Evolutionary conservation across 2,797 vertebrate species (phyloP).

Genomic region (Bovichtus diacanthus): DNA sequence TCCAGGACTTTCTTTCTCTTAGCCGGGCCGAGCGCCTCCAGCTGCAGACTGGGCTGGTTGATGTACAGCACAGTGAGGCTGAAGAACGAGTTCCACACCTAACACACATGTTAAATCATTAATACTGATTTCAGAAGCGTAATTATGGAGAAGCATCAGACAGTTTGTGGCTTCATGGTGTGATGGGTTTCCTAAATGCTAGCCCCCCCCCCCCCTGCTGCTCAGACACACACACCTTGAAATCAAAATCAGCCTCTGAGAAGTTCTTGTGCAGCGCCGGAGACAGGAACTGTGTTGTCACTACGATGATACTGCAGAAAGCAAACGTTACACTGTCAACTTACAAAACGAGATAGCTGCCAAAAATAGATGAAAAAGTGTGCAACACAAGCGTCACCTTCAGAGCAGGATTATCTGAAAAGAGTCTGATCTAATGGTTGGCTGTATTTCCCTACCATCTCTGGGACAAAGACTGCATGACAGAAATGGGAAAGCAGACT

Average conservation of each 20-base stretch:
- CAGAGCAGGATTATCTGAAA: conserved; percentile 56
- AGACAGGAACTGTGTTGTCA: conserved; percentile 96
- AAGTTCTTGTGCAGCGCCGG: conserved; percentile 99
- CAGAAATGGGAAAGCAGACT: conserved; percentile 73
- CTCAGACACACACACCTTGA: conserved; percentile 89
- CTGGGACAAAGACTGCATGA: conserved; percentile 44
- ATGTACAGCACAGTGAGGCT: conserved; percentile 98
- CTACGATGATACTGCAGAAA: conserved; percentile 95
- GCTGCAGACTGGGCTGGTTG: conserved; percentile 97
- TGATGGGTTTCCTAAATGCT: background rate
- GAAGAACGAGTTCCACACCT: conserved; percentile 99
- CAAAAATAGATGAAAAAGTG: conserved; percentile 67
- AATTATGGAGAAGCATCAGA: background rate
- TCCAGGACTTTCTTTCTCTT: conserved; percentile 97
- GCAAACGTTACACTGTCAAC: conserved; percentile 67
- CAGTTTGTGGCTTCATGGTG: background rate
- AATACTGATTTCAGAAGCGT: background rate
- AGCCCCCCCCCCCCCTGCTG: background rate
- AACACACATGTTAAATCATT: conserved; percentile 27
- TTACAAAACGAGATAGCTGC: conserved; percentile 55
- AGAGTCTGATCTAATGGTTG: conserved; percentile 67
- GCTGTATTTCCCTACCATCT: conserved; percentile 59
- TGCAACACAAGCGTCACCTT: conserved; percentile 70
- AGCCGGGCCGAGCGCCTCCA: conserved; percentile 90
- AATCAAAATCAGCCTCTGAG: conserved; percentile 97